Conservation (phyloP, 2,888 invertebrate genomes). For the Dryomyza anilis region DNA sequence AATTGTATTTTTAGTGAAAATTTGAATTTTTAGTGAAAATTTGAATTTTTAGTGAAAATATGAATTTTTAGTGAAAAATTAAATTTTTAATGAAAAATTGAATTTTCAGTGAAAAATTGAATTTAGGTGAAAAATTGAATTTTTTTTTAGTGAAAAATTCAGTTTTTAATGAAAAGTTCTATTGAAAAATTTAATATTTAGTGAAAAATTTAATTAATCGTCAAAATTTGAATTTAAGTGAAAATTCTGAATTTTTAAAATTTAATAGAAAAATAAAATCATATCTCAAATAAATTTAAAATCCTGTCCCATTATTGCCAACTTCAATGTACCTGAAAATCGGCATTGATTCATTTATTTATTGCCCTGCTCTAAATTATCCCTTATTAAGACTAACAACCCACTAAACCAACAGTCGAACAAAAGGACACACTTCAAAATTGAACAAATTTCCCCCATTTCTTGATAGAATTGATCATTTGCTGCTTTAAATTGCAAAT, state of each 20-base stretch:
- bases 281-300: background rate
- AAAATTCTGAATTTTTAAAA: background rate
- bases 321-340: conserved; percentile 29
- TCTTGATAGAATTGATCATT: conserved; percentile 45
- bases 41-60: too few species aligned
- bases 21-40: too few species aligned
- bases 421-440: background rate
- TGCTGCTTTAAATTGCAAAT: conserved; percentile 55
- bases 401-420: background rate
- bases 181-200: too few species aligned
- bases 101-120: too few species aligned
- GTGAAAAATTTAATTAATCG: too few species aligned
- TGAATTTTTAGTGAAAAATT: too few species aligned
- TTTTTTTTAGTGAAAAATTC: too few species aligned
- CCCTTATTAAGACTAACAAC: conserved; percentile 10
- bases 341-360: conserved; percentile 18
- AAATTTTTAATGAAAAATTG: too few species aligned
- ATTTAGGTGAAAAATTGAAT: too few species aligned
- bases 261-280: background rate
- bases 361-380: background rate
- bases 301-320: background rate
- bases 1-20: too few species aligned
- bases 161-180: too few species aligned
- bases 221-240: too few species aligned
- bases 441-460: background rate